Base-by-base conservation (phyloP, 2,888 invertebrate genomes). In the Nomada hirtipes region DNA sequence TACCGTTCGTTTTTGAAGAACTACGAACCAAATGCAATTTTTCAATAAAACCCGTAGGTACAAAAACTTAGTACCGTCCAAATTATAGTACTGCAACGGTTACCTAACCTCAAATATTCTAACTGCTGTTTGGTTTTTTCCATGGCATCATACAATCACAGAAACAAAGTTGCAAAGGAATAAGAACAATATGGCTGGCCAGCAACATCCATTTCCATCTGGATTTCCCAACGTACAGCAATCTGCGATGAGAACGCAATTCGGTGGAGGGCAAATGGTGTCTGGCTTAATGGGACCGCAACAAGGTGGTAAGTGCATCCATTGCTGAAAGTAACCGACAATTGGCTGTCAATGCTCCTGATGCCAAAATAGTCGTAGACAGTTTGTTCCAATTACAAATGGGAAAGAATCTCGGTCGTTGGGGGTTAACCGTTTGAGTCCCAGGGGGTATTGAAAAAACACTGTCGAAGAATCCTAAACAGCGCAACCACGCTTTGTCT, bases 171-270 rank as follows among this genome's bases (percentile, higher is more conserved):
- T 72, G 36, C 61, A 15, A 29, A 29, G 61, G 65, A 61, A 77
- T 61, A 23, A 7, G 57, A 42, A 42, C 72, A 90, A 83, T 79
- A 97, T 97, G 97, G 95, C 97, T 68, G 97, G 96, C 4, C 96
- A 96, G 90, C 96, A 96, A 53, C 97, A 97, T 92, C 96, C 96
- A 91, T 97, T 96, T 90, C 96, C 96, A 85, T 95, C 96, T 29
- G 96, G 96, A 83, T 96, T 96, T 89, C 96, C 96, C 88, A 96
- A 95, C 81, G 92, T 94, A 55, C 96, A 96, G 89, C 94, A 94
- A 87, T 95, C 95, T 20, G 94, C 95, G 2, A 96, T 96, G 96
- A 94, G 96, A 78, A 94, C 95, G 36, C 96, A 96, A 78, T 96
- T 96, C 89, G 96, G 95, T 23, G 94, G 95, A 1, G 95, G 95